phyloP scores from a whole-genome alignment of 2,888 invertebrate genomes.

The Epicampocera succincta region DNA sequence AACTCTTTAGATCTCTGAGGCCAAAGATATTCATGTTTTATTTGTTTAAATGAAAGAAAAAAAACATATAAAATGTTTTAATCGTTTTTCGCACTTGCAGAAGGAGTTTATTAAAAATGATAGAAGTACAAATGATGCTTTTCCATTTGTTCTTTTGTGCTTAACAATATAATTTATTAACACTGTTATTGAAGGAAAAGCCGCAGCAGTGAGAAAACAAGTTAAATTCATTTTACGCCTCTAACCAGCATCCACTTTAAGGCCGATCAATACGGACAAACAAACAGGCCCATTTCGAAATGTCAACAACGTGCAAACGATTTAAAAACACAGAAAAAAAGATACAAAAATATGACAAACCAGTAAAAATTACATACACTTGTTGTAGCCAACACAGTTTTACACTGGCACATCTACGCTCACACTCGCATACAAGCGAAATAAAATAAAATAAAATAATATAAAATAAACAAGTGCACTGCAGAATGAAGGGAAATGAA shows the following conservation, averaged over 20 bases:
- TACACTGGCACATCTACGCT: neutral
- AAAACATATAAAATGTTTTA: neutral
- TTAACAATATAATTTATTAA: conserved; percentile 67
- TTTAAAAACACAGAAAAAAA: conserved; percentile 40
- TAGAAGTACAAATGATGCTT: neutral
- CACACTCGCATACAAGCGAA: neutral
- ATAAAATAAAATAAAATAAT: conserved; percentile 27
- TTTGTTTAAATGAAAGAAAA: too few species aligned
- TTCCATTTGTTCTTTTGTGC: neutral
- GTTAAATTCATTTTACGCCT: conserved; percentile 63
- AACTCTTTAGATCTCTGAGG: too few species aligned
- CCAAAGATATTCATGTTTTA: too few species aligned
- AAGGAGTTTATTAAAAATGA: conserved; percentile 31
- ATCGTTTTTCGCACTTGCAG: neutral
- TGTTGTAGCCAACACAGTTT: neutral
- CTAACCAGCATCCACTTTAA: conserved; percentile 12
- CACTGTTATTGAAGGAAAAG: conserved; percentile 67
- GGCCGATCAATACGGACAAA: conserved; percentile 13
- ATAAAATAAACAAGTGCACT: conserved; percentile 65
- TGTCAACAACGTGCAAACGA: conserved; percentile 71
- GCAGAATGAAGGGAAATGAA: conserved; percentile 65
- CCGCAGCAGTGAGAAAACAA: conserved; percentile 65
- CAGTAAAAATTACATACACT: conserved; percentile 40
- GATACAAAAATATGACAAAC: conserved; percentile 65
- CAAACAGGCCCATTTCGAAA: conserved; percentile 60